These are phyloP conservation scores for Rhinopithecus roxellana DNA, from an alignment of 2,113 vertebrate genomes.

Conservation along the genomic window DNA sequence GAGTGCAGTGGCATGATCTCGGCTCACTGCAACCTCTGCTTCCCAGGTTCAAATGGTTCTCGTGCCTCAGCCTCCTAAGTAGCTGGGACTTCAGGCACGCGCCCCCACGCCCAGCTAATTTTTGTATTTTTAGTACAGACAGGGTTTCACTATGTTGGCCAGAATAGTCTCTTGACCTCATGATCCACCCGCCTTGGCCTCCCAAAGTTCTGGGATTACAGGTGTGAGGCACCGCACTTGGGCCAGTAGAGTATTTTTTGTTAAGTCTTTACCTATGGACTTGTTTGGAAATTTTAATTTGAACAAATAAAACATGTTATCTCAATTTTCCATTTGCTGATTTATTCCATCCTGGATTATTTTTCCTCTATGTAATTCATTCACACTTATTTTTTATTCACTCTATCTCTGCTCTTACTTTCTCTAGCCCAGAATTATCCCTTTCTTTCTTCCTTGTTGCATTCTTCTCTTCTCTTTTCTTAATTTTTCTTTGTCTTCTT, in stretches of 20 bases:
- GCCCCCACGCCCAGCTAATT: too few relatives aligned
- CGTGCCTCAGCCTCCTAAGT: too few relatives aligned
- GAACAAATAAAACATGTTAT: neutral
- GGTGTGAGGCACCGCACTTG: too few relatives aligned
- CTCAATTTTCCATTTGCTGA: neutral
- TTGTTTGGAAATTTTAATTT: neutral
- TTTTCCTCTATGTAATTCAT: neutral
- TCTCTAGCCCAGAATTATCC: neutral
- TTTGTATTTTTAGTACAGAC: too few relatives aligned
- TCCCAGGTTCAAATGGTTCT: too few relatives aligned
- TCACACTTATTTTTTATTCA: neutral
- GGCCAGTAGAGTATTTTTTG: neutral
- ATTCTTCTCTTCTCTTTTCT: neutral
- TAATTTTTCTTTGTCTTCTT: neutral
- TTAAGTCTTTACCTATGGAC: neutral
- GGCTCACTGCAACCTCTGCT: too few relatives aligned
- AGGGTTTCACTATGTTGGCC: too few relatives aligned
- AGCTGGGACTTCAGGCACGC: too few relatives aligned
- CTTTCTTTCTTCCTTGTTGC: neutral
- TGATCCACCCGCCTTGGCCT: too few relatives aligned
- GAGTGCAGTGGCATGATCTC: too few relatives aligned
- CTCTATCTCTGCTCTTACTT: neutral
- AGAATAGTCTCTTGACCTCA: too few relatives aligned
- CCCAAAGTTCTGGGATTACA: too few relatives aligned
- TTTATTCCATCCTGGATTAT: neutral